Conservation (phyloP, 2,797 vertebrate species). For the Gymnothorax reevesii region DNA sequence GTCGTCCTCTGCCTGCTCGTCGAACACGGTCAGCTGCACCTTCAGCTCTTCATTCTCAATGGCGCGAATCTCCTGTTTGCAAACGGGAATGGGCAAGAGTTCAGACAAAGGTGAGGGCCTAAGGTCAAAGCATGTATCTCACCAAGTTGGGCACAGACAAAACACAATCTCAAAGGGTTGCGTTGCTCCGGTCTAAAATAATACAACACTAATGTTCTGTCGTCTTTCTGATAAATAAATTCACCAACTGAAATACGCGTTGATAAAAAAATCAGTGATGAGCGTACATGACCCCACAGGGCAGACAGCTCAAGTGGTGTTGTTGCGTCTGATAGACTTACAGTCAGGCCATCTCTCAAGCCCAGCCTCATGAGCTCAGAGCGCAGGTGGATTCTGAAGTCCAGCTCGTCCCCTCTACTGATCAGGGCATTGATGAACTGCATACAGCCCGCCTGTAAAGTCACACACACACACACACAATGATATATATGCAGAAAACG, state of each 20-base stretch:
- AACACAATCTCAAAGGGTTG: neutral
- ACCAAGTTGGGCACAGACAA: neutral
- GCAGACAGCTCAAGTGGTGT: neutral
- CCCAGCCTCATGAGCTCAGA: conserved; percentile 87
- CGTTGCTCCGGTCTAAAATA: neutral
- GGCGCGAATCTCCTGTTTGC: conserved; percentile 74
- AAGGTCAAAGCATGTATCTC: neutral
- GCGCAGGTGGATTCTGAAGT: conserved; percentile 90
- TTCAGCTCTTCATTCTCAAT: conserved; percentile 88
- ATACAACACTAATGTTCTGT: neutral
- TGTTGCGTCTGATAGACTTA: conserved; percentile 51
- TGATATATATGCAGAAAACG: neutral
- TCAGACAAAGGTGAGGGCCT: neutral
- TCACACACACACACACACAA: conserved; percentile 35
- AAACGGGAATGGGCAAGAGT: neutral
- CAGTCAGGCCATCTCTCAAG: conserved; percentile 76
- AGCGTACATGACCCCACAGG: neutral
- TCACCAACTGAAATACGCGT: neutral
- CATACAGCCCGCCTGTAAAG: conserved; percentile 76
- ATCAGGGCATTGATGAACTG: conserved; percentile 90
- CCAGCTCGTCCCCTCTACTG: conserved; percentile 85
- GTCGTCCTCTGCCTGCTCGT: conserved; percentile 88
- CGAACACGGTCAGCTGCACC: conserved; percentile 83
- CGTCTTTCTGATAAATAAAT: neutral
- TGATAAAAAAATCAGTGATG: too few relatives aligned